Evolutionary conservation across 2,113 vertebrate species (phyloP), one percentile per base, ranked within the genome.

Genomic region (Xiphorhynchus elegans): DNA sequence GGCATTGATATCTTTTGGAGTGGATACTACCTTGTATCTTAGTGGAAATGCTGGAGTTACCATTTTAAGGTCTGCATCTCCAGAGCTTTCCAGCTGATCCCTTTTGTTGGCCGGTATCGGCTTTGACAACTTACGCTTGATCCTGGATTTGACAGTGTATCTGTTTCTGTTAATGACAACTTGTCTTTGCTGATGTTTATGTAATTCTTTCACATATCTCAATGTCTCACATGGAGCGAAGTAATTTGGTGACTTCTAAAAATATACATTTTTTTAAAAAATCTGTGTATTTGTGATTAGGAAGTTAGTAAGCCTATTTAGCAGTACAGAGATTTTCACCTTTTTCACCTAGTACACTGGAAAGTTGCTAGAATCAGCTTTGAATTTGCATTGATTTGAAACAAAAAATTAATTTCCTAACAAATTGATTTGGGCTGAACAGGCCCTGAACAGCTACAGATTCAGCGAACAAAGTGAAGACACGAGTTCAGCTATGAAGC

Each of bases 361-460:
- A 70, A 93, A 70, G 40, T 66, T 82, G n/a, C 83, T 85, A 78
- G 47, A 89, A 33, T 52, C 20, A 33, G 14, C 58, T 86, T 76
- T 84, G 59, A 93, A 82, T 24, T 87, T 66, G 6, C n/a, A 82
- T 64, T 87, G 49, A 75, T 89, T 92, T 83, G 16, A 79, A 96
- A 82, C 46, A 93, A 92, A 39, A 90, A 94, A 28, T 95, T 93
- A 2, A 53, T 81, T 96, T 96, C 47, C 58, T 80, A 81, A 75
- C 33, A 83, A 93, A 87, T 50, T 59, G 47, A 81, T 95, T 93
- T 64, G 59, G 77, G 26, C 52, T 83, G 66, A 95, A 58, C 47
- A 82, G 62, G 21, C 37, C 15, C 46, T 62, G 58, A 88, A 91
- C 37, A 56, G 31, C 25, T 62, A 40, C 12, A 72, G 93, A 88